Conservation (phyloP, 2,888 invertebrate species). For the Rotaria magnacalcarata region DNA sequence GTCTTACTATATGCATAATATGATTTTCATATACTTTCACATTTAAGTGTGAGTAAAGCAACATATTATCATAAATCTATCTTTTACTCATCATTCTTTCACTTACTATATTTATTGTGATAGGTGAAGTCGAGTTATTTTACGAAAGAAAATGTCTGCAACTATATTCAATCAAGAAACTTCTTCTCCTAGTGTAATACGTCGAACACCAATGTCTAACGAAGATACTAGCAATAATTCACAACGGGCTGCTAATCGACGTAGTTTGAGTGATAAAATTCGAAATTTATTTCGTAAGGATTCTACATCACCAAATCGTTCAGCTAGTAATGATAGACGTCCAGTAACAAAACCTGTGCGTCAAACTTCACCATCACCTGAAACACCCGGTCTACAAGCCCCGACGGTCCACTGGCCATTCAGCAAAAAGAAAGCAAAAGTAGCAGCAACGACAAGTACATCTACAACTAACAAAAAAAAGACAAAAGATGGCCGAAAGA, state of each 20-base stretch:
- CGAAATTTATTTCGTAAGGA: neutral
- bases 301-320: neutral
- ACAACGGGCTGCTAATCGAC: neutral
- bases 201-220: neutral
- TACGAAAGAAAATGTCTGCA: neutral
- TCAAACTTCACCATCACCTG: neutral
- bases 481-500: neutral
- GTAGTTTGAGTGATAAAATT: neutral
- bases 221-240: neutral
- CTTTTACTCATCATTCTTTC: neutral
- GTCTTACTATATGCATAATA: neutral
- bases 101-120: neutral
- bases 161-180: neutral
- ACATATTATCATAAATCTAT: neutral
- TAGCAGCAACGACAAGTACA: neutral
- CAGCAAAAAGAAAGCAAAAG: neutral
- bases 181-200: neutral
- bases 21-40: conserved; percentile 3
- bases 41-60: conserved; percentile 10
- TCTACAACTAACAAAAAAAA: neutral
- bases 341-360: neutral
- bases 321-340: neutral
- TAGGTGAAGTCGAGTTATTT: neutral
- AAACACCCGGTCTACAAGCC: neutral
- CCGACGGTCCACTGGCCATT: neutral